Conservation (phyloP, 2,113 vertebrate species). For the Lepus timidus region DNA sequence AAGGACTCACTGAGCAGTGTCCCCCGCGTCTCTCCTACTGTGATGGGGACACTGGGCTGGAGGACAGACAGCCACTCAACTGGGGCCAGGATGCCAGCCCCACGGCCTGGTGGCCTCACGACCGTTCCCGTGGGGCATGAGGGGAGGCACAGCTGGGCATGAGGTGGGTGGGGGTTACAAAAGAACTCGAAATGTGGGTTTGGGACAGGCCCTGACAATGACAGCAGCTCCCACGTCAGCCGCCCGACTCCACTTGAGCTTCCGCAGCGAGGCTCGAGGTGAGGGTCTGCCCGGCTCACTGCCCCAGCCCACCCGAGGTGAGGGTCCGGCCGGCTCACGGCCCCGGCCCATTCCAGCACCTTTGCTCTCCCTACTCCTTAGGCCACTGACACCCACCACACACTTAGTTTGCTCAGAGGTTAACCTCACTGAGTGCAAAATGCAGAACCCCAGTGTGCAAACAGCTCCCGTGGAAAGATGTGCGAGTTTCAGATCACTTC, state of each 20-base stretch:
- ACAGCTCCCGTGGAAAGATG: not conserved
- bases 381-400: no score
- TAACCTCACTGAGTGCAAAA: not conserved
- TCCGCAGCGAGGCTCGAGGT: no score
- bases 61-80: not conserved
- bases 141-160: no score
- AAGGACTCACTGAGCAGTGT: not conserved
- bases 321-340: not conserved
- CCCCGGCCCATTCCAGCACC: rapidly evolving
- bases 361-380: not conserved
- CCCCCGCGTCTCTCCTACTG: rapidly evolving
- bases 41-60: not conserved
- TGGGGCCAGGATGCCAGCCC: not conserved
- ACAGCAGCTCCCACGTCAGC: not conserved
- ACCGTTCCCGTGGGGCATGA: no score
- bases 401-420: not conserved
- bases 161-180: no score
- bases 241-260: not conserved
- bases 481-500: not conserved
- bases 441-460: not conserved
- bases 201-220: not conserved
- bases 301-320: no score
- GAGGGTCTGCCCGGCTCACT: no score
- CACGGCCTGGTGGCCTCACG: no score
- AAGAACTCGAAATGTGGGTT: not conserved